Conservation (phyloP, 1,140 invertebrate species). For the Drosophila neocordata region DNA sequence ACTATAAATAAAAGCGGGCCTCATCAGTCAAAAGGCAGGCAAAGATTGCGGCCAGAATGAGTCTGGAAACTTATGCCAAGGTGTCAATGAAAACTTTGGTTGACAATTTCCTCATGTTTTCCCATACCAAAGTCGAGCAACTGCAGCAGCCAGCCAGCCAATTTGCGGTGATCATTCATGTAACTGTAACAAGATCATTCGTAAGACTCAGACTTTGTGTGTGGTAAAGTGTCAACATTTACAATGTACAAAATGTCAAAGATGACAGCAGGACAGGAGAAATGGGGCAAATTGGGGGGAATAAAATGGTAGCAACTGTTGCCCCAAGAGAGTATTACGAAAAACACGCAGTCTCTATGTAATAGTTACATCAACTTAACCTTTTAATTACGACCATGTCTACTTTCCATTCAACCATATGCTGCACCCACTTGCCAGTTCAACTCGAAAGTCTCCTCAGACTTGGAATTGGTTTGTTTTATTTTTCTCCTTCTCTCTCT, state of each 20-base stretch:
- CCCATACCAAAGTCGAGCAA: slow-evolving; percentile 47
- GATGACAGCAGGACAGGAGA: slow-evolving; percentile 54
- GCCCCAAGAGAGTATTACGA: slow-evolving; percentile 20
- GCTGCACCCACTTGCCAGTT: slow-evolving; percentile 69
- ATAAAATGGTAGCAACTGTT: slow-evolving; percentile 63
- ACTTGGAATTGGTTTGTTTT: slow-evolving; percentile 25
- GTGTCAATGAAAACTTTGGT: slow-evolving; percentile 65
- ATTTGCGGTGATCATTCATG: slow-evolving; percentile 81
- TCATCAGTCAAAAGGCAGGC: slow-evolving; percentile 61
- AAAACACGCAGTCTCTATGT: slow-evolving; percentile 15
- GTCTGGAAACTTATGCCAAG: slow-evolving; percentile 43
- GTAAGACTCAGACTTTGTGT: slow-evolving; percentile 39
- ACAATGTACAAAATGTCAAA: slow-evolving; percentile 79
- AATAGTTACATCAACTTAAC: slow-evolving; percentile 77
- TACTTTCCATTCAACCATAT: slow-evolving; percentile 53
- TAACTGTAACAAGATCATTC: slow-evolving; percentile 77
- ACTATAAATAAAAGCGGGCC: slow-evolving; percentile 74
- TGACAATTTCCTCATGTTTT: slow-evolving; percentile 61
- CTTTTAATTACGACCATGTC: slow-evolving; percentile 67
- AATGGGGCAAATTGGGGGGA: neutral
- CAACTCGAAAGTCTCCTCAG: slow-evolving; percentile 19
- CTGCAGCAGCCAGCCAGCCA: slow-evolving; percentile 46
- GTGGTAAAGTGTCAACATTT: slow-evolving; percentile 82
- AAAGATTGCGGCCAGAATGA: neutral
- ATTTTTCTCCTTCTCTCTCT: too few relatives aligned